A percentile compares a stretch with the other conserved stretches of the same genome.
Evolutionary conservation across 2,888 invertebrate genomes (phyloP).

Genomic region (Drosophila helvetica): DNA sequence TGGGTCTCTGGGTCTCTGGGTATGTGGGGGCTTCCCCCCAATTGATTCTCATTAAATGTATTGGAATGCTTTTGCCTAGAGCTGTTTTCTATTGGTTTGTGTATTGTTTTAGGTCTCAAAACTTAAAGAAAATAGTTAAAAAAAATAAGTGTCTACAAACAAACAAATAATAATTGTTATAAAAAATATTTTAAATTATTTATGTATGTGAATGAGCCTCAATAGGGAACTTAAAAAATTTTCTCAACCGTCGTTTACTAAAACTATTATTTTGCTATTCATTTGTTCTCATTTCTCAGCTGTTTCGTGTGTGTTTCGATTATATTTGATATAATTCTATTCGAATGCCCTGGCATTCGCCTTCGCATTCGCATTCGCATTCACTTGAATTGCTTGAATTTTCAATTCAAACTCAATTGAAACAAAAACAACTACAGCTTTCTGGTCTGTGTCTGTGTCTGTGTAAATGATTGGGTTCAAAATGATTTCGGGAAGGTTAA

Average conservation of each 20-base stretch:
- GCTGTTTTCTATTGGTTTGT: constrained; percentile 1
- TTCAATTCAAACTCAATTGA: constrained; percentile 28
- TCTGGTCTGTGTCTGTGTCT: constrained; percentile 15
- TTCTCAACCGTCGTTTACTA: constrained; percentile 82
- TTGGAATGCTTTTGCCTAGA: constrained; percentile 15
- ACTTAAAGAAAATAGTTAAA: constrained; percentile 31
- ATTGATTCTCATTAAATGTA: background rate
- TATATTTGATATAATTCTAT: constrained; percentile 17
- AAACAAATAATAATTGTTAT: constrained; percentile 28
- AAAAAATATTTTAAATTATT: constrained; percentile 50
- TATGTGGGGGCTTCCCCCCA: too few relatives aligned
- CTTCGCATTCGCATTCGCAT: too few relatives aligned
- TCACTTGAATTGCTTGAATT: constrained; percentile 27
- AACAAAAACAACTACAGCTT: constrained; percentile 28
- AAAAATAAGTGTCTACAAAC: constrained; percentile 25
- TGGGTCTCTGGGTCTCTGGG: background rate
- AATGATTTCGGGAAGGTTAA: constrained; percentile 74
- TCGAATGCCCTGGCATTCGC: too few relatives aligned
- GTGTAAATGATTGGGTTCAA: constrained; percentile 43
- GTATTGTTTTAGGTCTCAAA: constrained; percentile 13
- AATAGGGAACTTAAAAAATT: constrained; percentile 83
- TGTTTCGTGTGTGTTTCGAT: constrained; percentile 26
- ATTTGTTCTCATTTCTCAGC: constrained; percentile 54
- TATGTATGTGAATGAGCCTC: constrained; percentile 81
- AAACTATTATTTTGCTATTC: constrained; percentile 80